Conservation (phyloP, 2,113 vertebrate genomes). For the Paedocypris sp. region DNA sequence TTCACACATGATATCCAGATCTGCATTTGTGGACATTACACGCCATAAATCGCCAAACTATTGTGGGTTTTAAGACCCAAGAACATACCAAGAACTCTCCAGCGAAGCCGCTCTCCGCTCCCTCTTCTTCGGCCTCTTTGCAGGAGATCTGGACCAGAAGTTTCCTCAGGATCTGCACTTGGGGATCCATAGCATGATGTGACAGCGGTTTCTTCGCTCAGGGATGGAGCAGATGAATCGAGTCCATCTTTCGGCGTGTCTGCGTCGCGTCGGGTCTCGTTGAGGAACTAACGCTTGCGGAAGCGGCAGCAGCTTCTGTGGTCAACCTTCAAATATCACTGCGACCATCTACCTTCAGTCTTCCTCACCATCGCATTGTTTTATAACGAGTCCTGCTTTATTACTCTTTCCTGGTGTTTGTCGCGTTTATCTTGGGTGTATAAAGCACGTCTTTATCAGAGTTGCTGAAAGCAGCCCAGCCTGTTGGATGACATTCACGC, state of each 20-base stretch:
- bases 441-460: not conserved
- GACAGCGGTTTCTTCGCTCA: slow-evolving; percentile 38
- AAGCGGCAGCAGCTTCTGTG: slow-evolving; percentile 57
- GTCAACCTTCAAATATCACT: slow-evolving; percentile 53
- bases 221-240: slow-evolving; percentile 30
- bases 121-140: slow-evolving; percentile 42
- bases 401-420: slow-evolving; percentile 16
- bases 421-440: slow-evolving; percentile 22
- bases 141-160: slow-evolving; percentile 44
- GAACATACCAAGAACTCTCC: slow-evolving; percentile 60
- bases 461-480: slow-evolving; percentile 33
- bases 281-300: slow-evolving; percentile 34
- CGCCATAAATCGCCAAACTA: too few relatives aligned
- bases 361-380: not conserved
- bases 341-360: slow-evolving; percentile 33
- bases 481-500: slow-evolving; percentile 47
- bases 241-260: not conserved
- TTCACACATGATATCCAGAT: too few relatives aligned
- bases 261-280: not conserved
- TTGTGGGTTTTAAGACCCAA: too few relatives aligned
- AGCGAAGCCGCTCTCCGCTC: slow-evolving; percentile 30
- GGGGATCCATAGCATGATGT: slow-evolving; percentile 52
- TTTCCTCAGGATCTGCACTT: slow-evolving; percentile 47
- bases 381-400: not conserved
- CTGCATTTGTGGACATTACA: too few relatives aligned